These are phyloP conservation scores for Meloe dianella DNA, from an alignment of 2,888 invertebrate genomes.

Conservation along the genomic window DNA sequence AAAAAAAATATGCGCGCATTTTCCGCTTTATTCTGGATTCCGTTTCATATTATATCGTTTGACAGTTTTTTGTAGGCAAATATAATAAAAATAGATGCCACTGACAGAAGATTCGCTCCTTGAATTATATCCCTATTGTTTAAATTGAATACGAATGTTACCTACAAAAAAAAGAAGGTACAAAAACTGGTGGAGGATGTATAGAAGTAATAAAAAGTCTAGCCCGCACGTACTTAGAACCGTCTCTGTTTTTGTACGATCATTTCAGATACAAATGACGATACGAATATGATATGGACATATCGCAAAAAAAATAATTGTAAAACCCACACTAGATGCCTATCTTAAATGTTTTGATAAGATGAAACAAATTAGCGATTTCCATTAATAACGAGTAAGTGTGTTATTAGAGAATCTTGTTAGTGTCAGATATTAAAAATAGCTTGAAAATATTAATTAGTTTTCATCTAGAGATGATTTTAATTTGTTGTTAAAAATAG, in stretches of 20 bases:
- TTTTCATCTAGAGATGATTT: background rate
- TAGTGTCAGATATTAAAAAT: background rate
- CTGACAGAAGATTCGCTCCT: background rate
- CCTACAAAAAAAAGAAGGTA: background rate
- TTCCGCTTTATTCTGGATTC: background rate
- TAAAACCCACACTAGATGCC: too few relatives aligned
- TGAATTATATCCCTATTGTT: slow-evolving; percentile 1
- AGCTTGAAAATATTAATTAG: background rate
- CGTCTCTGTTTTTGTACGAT: too few relatives aligned
- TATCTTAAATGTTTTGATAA: too few relatives aligned
- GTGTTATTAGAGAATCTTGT: background rate
- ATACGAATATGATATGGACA: background rate
- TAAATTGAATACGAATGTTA: slow-evolving; percentile 6
- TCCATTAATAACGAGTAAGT: background rate
- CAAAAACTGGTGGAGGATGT: background rate
- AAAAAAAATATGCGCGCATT: background rate
- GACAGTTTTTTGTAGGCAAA: background rate
- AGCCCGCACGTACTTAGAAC: background rate
- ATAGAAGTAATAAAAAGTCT: background rate
- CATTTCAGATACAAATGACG: background rate
- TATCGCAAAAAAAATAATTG: too few relatives aligned
- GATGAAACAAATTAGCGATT: too few relatives aligned
- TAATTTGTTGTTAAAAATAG: background rate
- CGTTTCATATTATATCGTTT: background rate
- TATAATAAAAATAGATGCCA: background rate